Evolutionary conservation across 2,797 vertebrate genomes (phyloP).

Genomic region (Scomberomorus guttatus): DNA sequence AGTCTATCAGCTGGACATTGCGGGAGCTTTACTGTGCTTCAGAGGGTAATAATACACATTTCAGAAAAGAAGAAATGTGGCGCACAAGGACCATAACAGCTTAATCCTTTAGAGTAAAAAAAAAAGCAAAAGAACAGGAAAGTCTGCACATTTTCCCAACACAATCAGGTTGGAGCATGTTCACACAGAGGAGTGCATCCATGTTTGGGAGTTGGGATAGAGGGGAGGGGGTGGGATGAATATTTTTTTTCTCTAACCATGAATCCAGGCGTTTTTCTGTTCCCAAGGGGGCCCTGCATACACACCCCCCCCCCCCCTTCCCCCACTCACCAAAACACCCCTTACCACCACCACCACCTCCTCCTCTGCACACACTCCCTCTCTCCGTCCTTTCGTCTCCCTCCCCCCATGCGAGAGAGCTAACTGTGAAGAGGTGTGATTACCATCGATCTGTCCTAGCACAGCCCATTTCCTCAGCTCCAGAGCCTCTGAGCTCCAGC

Average conservation of each 20-base stretch:
- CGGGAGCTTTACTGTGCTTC: constrained; percentile 35
- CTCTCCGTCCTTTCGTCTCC: constrained; percentile 44
- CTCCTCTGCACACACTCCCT: neutral
- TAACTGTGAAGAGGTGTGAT: constrained; percentile 73
- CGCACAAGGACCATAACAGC: neutral
- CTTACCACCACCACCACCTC: constrained; percentile 6
- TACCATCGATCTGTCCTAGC: constrained; percentile 77
- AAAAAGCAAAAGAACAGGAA: neutral
- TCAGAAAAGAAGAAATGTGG: constrained; percentile 12
- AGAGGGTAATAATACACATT: constrained; percentile 32
- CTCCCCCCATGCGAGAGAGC: constrained; percentile 58
- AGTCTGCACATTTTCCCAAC: neutral
- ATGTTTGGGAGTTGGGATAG: constrained; percentile 35
- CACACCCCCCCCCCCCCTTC: neutral
- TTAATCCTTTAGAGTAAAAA: constrained; percentile 12
- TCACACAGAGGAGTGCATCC: constrained; percentile 29
- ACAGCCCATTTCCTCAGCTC: constrained; percentile 69
- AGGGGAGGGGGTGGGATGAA: constrained; percentile 29
- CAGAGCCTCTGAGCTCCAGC: constrained; percentile 45
- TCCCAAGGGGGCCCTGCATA: constrained; percentile 58
- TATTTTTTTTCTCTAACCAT: constrained; percentile 61
- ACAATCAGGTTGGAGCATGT: constrained; percentile 17
- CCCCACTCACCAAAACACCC: too few species aligned
- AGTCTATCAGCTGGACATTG: constrained; percentile 46
- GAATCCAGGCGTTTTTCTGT: constrained; percentile 62